These are phyloP conservation scores for Lagorchestes hirsutus DNA, from an alignment of 2,797 vertebrate genomes.

Conservation along the genomic window DNA sequence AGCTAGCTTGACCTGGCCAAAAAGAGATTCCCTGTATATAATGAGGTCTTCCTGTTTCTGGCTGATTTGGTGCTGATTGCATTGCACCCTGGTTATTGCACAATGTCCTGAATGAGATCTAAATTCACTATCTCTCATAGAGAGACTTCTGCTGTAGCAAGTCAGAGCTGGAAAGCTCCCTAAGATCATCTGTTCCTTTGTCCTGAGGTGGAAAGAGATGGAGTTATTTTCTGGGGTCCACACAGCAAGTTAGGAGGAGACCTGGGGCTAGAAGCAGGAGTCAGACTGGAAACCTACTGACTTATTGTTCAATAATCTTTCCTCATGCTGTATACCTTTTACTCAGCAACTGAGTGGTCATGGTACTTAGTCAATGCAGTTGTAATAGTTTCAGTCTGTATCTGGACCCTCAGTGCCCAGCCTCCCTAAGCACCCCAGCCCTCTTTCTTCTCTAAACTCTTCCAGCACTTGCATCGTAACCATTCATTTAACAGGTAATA, in stretches of 20 bases:
- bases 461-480: not conserved
- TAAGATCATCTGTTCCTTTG: not conserved
- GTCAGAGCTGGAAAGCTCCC: not conserved
- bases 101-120: not conserved
- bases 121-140: not conserved
- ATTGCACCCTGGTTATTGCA: not conserved
- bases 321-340: not conserved
- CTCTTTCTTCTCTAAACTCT: not conserved
- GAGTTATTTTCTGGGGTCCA: not conserved
- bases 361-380: not conserved
- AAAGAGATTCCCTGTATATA: not conserved
- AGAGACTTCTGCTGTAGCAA: not conserved
- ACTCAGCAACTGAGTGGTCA: not conserved
- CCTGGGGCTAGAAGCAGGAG: not conserved
- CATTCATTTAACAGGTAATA: not conserved
- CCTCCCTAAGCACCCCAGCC: not conserved
- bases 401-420: not conserved
- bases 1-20: not conserved
- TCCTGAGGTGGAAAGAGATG: not conserved
- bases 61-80: not conserved
- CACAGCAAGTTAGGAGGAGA: not conserved
- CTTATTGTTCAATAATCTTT: not conserved
- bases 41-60: not conserved
- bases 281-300: not conserved
- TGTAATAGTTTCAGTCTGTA: not conserved